Conservation (phyloP, 2,113 vertebrate genomes). For the Gorsachius goisagi region DNA sequence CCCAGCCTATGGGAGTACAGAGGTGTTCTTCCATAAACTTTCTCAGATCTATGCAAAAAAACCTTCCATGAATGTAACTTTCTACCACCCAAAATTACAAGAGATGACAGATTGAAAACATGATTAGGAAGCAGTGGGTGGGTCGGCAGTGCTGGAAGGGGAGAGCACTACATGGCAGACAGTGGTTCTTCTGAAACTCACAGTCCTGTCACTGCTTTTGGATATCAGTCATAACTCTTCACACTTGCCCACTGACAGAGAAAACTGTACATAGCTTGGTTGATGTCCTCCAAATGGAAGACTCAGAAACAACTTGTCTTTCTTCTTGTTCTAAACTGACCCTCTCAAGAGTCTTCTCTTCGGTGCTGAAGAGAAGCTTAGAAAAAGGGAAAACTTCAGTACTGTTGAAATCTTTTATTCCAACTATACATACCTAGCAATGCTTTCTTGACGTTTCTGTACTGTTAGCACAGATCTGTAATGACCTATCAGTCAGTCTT, state of each 20-base stretch:
- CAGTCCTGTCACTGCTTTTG: neutral
- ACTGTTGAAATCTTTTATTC: neutral
- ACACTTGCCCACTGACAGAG: neutral
- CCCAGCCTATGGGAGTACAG: neutral
- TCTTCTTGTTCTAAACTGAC: neutral
- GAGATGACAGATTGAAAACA: neutral
- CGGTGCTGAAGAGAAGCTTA: neutral
- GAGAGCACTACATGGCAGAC: neutral
- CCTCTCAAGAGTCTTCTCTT: neutral
- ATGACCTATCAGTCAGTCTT: neutral
- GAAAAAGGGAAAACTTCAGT: neutral
- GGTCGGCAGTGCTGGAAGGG: neutral
- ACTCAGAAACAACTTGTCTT: neutral
- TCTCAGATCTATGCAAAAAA: neutral
- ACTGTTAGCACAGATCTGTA: neutral
- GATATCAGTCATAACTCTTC: neutral
- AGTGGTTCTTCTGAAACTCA: neutral
- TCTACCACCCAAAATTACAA: neutral
- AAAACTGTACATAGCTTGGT: neutral
- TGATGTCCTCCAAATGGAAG: neutral
- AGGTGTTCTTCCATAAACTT: neutral
- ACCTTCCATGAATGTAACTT: neutral
- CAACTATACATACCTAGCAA: neutral
- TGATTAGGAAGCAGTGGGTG: neutral
- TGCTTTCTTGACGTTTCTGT: neutral